Evolutionary conservation across 2,888 invertebrate genomes (phyloP), one percentile per base, ranked within the genome.

Genomic region (Protonemura montana): DNA sequence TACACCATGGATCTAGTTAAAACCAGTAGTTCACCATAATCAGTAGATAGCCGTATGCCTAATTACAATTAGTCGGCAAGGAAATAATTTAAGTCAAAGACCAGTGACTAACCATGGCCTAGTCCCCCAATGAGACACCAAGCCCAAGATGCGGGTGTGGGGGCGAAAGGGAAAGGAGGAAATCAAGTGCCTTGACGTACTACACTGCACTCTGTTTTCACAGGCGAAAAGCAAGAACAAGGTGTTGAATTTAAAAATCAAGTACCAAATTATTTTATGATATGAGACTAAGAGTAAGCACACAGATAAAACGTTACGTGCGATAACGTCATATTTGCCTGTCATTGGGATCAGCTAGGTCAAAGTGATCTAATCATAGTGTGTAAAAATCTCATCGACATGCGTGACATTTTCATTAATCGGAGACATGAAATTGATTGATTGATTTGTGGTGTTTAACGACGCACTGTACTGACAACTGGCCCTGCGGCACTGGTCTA

Each of bases 41-140:
- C 59, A 59, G 59, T 59, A 59, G 59, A 59, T 59, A 59, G 59
- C n/a, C n/a, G n/a, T n/a, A n/a, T n/a, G n/a, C 16, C 59, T 59
- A 59, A 59, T 59, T 59, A 1, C 1, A 59, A 59, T 59, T 59
- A 35, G 16, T 59, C 59, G 59, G 59, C 59, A 59, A 35, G 59
- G 13, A 21, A 21, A 21, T 59, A 59, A 59, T 2, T 21, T 21
- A 21, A 59, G 59, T 59, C 59, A 59, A 59, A 59, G 59, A 3
- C 16, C 59, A 59, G 21, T 59, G 59, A 59, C 59, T 59, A 59
- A 59, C 59, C 35, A 10, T 13, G 1, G 59, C 2, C 59, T 59
- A 16, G 16, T 59, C 59, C 13, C 59, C 21, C 59, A 10, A 16
- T 7, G 16, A 59, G 21, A 21, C 59, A 59, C 59, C 59, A 10